phyloP scores from a whole-genome alignment of 1,140 invertebrate genomes.

The Drosophila insularis region DNA sequence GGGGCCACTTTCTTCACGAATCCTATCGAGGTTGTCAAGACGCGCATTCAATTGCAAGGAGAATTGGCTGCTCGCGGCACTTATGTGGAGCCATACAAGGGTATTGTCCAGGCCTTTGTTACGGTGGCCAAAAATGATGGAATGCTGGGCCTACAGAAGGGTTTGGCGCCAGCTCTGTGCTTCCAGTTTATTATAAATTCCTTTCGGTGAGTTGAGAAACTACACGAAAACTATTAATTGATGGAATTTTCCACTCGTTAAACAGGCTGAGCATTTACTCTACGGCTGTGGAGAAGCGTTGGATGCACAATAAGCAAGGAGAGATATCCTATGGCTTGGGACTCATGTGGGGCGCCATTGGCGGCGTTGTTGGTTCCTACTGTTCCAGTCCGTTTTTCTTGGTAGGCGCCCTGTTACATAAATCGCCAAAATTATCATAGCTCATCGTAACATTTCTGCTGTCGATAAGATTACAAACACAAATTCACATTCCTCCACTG shows the following conservation, averaged over 20 bases:
- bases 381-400: slow-evolving; percentile 78
- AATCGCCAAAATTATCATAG: slow-evolving; percentile 19
- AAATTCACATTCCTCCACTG: not conserved
- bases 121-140: slow-evolving; percentile 85
- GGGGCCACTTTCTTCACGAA: slow-evolving; percentile 86
- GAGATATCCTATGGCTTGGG: slow-evolving; percentile 87
- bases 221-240: not conserved
- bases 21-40: slow-evolving; percentile 93
- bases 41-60: slow-evolving; percentile 94
- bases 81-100: slow-evolving; percentile 85
- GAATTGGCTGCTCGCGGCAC: slow-evolving; percentile 88
- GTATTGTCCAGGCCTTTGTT: slow-evolving; percentile 87
- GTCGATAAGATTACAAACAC: slow-evolving; percentile 33
- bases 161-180: slow-evolving; percentile 90
- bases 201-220: slow-evolving; percentile 85
- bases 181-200: slow-evolving; percentile 85
- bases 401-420: slow-evolving; percentile 68
- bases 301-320: slow-evolving; percentile 88
- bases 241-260: not conserved
- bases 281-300: slow-evolving; percentile 87
- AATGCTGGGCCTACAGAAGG: slow-evolving; percentile 91
- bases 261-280: slow-evolving; percentile 90
- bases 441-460: slow-evolving; percentile 7
- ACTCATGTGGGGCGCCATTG: slow-evolving; percentile 87
- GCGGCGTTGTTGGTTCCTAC: slow-evolving; percentile 87